A percentile compares a stretch with the other conserved stretches of the same genome.
Conservation (phyloP, 2,888 invertebrate genomes). For the Dugesia japonica region DNA sequence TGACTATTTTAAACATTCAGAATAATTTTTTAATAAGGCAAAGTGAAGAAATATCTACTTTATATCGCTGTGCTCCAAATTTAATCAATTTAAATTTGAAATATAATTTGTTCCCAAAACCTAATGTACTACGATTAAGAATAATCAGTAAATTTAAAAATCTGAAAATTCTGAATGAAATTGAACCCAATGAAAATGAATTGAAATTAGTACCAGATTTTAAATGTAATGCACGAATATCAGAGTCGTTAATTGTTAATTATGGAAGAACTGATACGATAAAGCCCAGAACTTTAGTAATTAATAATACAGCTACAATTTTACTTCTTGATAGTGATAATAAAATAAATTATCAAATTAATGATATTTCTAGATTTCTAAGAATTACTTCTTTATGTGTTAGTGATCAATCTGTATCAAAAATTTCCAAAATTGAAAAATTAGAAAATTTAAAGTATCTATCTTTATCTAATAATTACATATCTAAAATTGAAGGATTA, state of each 20-base stretch:
- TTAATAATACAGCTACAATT: slow-evolving; percentile 38
- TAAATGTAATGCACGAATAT: slow-evolving; percentile 44
- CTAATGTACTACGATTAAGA: slow-evolving; percentile 38
- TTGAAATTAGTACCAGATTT: slow-evolving; percentile 41
- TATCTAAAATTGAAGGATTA: slow-evolving; percentile 47
- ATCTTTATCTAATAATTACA: slow-evolving; percentile 47
- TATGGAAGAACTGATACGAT: slow-evolving; percentile 40
- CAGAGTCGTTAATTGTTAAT: slow-evolving; percentile 40
- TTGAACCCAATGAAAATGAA: slow-evolving; percentile 41
- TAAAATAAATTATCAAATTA: slow-evolving; percentile 38
- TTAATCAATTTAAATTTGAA: slow-evolving; percentile 41
- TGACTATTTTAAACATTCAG: slow-evolving; percentile 42
- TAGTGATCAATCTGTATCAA: slow-evolving; percentile 44
- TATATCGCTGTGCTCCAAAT: slow-evolving; percentile 41
- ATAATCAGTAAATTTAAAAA: slow-evolving; percentile 44
- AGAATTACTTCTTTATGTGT: slow-evolving; percentile 43
- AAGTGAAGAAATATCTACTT: slow-evolving; percentile 42
- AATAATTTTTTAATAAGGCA: slow-evolving; percentile 45
- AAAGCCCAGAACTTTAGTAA: slow-evolving; percentile 40
- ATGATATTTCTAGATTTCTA: slow-evolving; percentile 13
- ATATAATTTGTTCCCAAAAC: slow-evolving; percentile 46
- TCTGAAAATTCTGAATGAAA: slow-evolving; percentile 41
- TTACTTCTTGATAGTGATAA: slow-evolving; percentile 39
- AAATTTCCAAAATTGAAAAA: slow-evolving; percentile 44
- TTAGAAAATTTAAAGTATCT: slow-evolving; percentile 44